phyloP scores from a whole-genome alignment of 2,797 vertebrate genomes.

The Gobio occitaniae region DNA sequence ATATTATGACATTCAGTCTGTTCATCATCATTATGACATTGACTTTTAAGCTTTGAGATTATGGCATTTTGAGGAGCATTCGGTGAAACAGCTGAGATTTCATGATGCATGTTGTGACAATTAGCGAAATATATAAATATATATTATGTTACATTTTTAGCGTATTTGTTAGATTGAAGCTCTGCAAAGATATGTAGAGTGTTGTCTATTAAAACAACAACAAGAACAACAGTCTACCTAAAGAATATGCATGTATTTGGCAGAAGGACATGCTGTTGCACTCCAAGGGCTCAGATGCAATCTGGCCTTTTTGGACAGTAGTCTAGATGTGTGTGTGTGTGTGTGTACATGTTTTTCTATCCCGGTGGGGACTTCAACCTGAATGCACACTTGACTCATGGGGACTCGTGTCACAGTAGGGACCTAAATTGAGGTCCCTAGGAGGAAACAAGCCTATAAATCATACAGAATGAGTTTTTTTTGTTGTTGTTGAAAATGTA shows the following conservation, averaged over 20 bases:
- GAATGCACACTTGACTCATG: no score
- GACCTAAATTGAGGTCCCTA: no score
- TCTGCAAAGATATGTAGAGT: not conserved
- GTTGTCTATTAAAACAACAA: conserved; percentile 20
- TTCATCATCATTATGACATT: not conserved
- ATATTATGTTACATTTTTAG: no score
- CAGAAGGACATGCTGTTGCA: conserved; percentile 41
- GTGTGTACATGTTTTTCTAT: not conserved
- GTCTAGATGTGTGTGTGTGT: conserved; percentile 45
- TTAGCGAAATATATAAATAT: not conserved
- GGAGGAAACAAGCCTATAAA: no score
- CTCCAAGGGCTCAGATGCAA: conserved; percentile 50
- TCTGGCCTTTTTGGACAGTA: conserved; percentile 68
- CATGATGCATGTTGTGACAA: not conserved
- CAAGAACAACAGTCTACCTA: conserved; percentile 51
- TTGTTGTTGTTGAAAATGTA: no score
- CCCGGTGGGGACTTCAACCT: no score
- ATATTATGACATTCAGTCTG: not conserved
- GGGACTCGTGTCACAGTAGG: no score
- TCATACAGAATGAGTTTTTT: no score
- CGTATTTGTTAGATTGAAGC: not conserved
- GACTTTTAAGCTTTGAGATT: not conserved
- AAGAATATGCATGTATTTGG: conserved; percentile 31
- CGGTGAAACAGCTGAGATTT: not conserved
- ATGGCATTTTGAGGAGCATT: not conserved